Base-by-base conservation (phyloP, 2,888 invertebrate species). In the Cryptophagus acutangulus region DNA sequence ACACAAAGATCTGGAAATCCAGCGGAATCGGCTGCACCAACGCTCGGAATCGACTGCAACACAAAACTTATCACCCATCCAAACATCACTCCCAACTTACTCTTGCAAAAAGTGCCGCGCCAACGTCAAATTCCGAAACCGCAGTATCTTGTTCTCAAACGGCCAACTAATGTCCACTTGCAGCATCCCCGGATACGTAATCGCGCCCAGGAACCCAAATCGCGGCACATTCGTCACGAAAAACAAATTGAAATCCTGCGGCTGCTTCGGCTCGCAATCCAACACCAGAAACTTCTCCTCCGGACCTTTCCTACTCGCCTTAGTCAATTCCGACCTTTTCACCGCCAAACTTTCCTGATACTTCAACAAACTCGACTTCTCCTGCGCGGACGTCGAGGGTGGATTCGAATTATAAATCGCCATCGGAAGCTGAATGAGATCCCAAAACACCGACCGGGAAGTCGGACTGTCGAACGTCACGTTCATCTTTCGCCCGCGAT, bases 181-280 rank as follows among this genome's bases (percentile, higher is more conserved):
- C 29, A 48, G 41, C 3, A 44, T 42, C 20, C 48, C 34, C 0
- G 40, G 37, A 30, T 46, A 43, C 41, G 52, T 51, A 28, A 41
- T 48, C 15, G 62, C 63, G 2, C 55, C 59, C 13, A 63, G 46
- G 44, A 62, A 63, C 4, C 63, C 63, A 38, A 63, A 58, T 40
- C 57, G 45, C 2, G 62, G 62, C 17, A 63, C 59, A 41, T 62
- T 63, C 1, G 61, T 61, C 13, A 60, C 45, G 18, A 63, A 51
- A 36, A 51, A 63, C 29, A 58, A 48, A 43, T 59, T 60, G 16
- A 51, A 54, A 14, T 54, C 50, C 17, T 50, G 46, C 2, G 53
- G 51, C 14, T 40, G 41, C 17, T 8, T 5, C 8, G 17, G 20
- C 20, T 4, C 16, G 16, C 14, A 9, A 4, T 33, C 33, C 6